These are phyloP conservation scores for Xylota sylvarum DNA, from an alignment of 2,888 invertebrate species.

Conservation along the genomic window DNA sequence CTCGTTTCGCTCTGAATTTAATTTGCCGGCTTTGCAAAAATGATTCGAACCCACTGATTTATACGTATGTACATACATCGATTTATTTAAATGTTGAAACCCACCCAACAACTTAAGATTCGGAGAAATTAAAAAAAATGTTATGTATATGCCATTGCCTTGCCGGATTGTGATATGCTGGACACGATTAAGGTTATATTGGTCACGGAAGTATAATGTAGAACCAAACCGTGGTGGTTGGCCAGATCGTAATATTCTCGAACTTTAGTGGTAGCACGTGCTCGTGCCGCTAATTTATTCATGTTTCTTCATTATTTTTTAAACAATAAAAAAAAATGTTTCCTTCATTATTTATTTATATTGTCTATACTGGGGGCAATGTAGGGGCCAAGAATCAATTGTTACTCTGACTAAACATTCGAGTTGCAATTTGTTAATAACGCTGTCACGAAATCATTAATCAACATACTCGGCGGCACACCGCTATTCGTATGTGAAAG, in stretches of 20 bases:
- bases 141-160: neutral
- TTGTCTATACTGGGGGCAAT: slow-evolving; percentile 8
- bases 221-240: neutral
- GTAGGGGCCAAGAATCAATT: slow-evolving; percentile 39
- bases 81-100: neutral
- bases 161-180: neutral
- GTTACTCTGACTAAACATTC: neutral
- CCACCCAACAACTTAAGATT: neutral
- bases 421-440: slow-evolving; percentile 27
- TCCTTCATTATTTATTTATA: slow-evolving; percentile 7
- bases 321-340: neutral
- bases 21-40: neutral
- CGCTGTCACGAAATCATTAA: slow-evolving; percentile 32
- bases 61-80: too few relatives aligned
- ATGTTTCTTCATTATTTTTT: slow-evolving; percentile 3
- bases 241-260: neutral
- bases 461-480: slow-evolving; percentile 9
- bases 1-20: neutral
- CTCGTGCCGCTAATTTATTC: slow-evolving; percentile 13
- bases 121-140: neutral
- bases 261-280: slow-evolving; percentile 16
- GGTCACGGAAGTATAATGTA: slow-evolving; percentile 25
- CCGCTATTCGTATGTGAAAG: neutral
- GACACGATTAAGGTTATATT: slow-evolving; percentile 20
- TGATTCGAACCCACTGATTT: neutral